phyloP scores from a whole-genome alignment of 2,797 vertebrate species.

The Pseudomugil gertrudae region DNA sequence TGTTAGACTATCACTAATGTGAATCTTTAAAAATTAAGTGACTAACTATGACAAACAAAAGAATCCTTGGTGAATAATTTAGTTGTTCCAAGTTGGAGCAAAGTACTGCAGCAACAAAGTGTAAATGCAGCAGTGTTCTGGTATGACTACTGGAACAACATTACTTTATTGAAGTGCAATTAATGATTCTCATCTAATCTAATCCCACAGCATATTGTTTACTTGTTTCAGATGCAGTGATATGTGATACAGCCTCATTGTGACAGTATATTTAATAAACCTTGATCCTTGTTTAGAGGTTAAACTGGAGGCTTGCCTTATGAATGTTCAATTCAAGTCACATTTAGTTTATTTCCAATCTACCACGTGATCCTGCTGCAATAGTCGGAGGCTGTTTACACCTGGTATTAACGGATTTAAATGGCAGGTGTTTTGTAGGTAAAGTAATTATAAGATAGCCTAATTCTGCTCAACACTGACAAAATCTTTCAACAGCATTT shows the following conservation, averaged over 20 bases:
- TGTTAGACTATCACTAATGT: neutral
- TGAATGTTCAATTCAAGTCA: neutral
- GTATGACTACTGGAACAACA: neutral
- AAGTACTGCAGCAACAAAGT: neutral
- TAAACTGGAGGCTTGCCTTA: neutral
- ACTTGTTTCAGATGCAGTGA: neutral
- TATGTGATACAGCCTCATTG: neutral
- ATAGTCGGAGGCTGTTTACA: neutral
- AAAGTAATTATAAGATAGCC: neutral
- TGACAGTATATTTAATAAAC: neutral
- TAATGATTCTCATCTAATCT: neutral
- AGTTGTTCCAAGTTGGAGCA: conserved; percentile 2
- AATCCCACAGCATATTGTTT: neutral
- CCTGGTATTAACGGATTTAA: no score
- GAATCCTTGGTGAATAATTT: conserved; percentile 24
- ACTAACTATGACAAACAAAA: conserved; percentile 19
- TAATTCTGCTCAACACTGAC: neutral
- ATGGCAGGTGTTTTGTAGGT: no score
- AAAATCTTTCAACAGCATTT: neutral
- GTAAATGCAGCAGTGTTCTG: neutral
- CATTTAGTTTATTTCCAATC: neutral
- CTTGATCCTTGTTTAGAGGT: neutral
- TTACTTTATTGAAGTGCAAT: neutral
- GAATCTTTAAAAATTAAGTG: conserved; percentile 10
- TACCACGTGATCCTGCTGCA: neutral